Evolutionary conservation across 2,113 vertebrate genomes (phyloP).

Genomic region (Eulemur macaco): DNA sequence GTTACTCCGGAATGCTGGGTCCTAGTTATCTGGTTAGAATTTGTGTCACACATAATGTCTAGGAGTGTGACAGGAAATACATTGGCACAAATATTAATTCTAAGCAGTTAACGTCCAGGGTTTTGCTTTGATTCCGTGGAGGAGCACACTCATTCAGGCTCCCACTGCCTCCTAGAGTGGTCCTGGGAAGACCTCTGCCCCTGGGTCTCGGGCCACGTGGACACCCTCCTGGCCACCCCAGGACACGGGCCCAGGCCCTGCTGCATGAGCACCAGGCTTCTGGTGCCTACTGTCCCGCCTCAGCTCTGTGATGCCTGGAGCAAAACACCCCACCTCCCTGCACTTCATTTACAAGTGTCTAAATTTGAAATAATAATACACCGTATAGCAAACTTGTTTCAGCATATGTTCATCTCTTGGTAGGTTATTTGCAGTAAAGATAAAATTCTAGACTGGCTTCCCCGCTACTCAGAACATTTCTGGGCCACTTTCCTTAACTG

Average conservation of each 20-base stretch:
- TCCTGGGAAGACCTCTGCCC: not conserved
- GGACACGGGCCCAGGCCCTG: not conserved
- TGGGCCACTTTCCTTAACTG: not conserved
- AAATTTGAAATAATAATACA: not conserved
- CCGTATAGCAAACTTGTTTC: not conserved
- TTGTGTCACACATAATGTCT: not conserved
- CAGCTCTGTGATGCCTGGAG: not conserved
- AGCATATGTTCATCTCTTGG: too few species aligned
- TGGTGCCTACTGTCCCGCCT: fast-evolving
- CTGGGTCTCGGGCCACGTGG: not conserved
- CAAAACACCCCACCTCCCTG: not conserved
- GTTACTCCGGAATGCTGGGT: not conserved
- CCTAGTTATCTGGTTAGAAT: not conserved
- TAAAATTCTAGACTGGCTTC: not conserved
- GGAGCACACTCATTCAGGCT: not conserved
- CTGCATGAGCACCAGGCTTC: not conserved
- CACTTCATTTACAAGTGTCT: not conserved
- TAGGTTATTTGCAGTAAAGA: not conserved
- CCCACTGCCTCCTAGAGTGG: not conserved
- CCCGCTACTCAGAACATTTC: not conserved
- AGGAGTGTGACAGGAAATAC: not conserved
- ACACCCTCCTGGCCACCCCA: too few species aligned
- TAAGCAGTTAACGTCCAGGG: not conserved
- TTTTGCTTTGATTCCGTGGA: not conserved
- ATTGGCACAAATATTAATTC: not conserved